Percentiles rank a stretch among this genome's conserved stretches.
These are phyloP conservation scores for Muschampia plurimacula DNA, from an alignment of 2,888 invertebrate genomes.

Conservation along the genomic window DNA sequence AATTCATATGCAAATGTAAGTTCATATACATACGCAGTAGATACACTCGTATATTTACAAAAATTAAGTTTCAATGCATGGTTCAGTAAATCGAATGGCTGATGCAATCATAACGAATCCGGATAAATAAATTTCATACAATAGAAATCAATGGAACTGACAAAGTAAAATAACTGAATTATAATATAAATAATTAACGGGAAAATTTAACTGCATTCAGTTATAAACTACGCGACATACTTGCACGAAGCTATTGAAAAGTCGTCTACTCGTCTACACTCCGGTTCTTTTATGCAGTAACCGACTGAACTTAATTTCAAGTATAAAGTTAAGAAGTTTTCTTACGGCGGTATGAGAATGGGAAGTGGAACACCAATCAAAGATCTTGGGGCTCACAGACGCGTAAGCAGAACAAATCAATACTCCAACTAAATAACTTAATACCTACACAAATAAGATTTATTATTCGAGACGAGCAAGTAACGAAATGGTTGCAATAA, in stretches of 20 bases:
- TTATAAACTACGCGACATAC: constrained; percentile 20
- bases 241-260: constrained; percentile 23
- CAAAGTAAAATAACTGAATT: constrained; percentile 57
- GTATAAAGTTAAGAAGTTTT: constrained; percentile 65
- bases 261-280: constrained; percentile 42
- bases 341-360: constrained; percentile 62
- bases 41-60: constrained; percentile 3
- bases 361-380: constrained; percentile 57
- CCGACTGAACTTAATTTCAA: constrained; percentile 63
- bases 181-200: constrained; percentile 22
- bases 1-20: constrained; percentile 7
- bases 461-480: too few relatives aligned
- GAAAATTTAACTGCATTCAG: constrained; percentile 20
- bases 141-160: constrained; percentile 64
- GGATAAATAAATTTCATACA: constrained; percentile 67
- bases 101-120: constrained; percentile 64
- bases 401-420: constrained; percentile 9
- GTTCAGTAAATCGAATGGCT: constrained; percentile 64
- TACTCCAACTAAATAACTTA: not conserved
- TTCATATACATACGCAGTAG: not conserved
- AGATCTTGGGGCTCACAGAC: not conserved
- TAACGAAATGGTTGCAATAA: too few relatives aligned
- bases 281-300: constrained; percentile 66
- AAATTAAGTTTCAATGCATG: constrained; percentile 54
- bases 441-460: not conserved